Conservation (phyloP, 2,888 invertebrate genomes). For the Nomada hirtipes region DNA sequence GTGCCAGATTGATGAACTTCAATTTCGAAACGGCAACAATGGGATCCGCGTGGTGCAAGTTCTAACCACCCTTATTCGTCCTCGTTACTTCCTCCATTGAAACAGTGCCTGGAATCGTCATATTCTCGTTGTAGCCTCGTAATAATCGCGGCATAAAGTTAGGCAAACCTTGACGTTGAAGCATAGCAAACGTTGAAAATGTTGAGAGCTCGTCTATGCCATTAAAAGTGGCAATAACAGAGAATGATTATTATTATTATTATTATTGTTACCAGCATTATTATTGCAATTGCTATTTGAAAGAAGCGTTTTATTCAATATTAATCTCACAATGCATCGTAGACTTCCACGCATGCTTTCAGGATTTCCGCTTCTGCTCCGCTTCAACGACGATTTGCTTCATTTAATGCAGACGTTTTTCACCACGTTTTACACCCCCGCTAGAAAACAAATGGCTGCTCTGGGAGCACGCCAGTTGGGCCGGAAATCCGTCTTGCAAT, state of each 20-base stretch:
- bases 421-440: constrained; percentile 11
- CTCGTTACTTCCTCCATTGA: constrained; percentile 17
- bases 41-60: constrained; percentile 9
- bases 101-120: not conserved
- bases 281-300: no score
- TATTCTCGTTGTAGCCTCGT: not conserved
- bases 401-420: constrained; percentile 7
- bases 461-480: constrained; percentile 25
- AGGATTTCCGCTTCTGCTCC: not conserved
- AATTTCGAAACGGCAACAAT: not conserved
- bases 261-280: no score
- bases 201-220: no score
- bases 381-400: not conserved
- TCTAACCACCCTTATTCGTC: not conserved
- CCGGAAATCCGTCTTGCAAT: constrained; percentile 30
- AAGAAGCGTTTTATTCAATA: no score
- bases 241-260: no score
- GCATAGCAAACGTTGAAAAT: no score
- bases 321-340: not conserved
- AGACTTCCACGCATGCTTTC: not conserved
- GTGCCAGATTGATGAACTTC: constrained; percentile 31
- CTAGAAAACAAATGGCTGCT: constrained; percentile 23
- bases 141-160: not conserved
- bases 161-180: no score
- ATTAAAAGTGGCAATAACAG: no score